Evolutionary conservation across 2,113 vertebrate genomes (phyloP), one percentile per base, ranked within the genome.

Genomic region (Protobothrops mucrosquamatus): DNA sequence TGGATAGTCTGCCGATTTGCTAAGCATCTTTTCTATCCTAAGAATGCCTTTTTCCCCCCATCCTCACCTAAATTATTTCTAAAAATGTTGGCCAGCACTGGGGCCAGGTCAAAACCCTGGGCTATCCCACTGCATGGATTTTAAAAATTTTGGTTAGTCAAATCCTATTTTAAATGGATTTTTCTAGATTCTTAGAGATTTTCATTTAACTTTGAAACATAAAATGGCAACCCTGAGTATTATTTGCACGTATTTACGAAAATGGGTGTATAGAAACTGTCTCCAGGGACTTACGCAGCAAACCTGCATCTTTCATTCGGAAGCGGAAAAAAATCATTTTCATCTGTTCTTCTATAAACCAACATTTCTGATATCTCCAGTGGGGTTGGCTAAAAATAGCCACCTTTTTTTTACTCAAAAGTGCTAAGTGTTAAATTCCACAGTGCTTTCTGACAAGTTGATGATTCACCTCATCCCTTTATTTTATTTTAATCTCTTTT

Each of bases 401-500:
- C 1, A 64, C 69, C 93, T 94, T 95, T 93, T 89, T 91, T 22
- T 24, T 52, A 93, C 74, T 12, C 43, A 9, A 51, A 23, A 55
- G 54, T 39, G 90, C 61, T 1, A 3, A 86, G 87, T 88, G 93
- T n/a, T 95, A 90, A 92, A 96, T 92, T 91, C 92, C 88, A 59
- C 89, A 93, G 57, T 8, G 12, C 24, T 92, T 55, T 85, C 8
- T 91, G 89, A 85, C 87, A 94, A 6, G 89, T 43, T 81, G 92
- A 94, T 95, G 91, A 94, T 88, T 96, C 91, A 88, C 0, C 1
- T 64, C 87, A 93, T 85, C 24, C 51, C 69, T 56, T 87, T 87
- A 15, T 92, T 93, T 48, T 92, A 91, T 95, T 95, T 94, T 93
- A 94, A 94, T 95, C 93, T 91, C 39, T 85, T 95, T 93, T 59